phyloP scores from a whole-genome alignment of 1,140 invertebrate species.

The Dryas iulia region DNA sequence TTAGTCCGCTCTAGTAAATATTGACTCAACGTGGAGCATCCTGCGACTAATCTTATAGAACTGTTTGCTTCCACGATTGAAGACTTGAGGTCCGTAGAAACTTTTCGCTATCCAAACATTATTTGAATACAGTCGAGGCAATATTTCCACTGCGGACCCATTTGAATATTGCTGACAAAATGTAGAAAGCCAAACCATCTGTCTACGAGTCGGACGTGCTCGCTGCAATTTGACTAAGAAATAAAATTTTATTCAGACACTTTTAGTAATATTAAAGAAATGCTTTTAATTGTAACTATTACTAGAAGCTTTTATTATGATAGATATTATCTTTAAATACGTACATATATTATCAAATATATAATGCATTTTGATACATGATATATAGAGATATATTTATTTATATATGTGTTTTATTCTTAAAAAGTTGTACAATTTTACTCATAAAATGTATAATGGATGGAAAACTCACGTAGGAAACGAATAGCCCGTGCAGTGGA shows the following conservation, averaged over 20 bases:
- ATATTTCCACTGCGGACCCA: slow-evolving; percentile 19
- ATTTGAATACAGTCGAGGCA: slow-evolving; percentile 23
- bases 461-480: slow-evolving; percentile 17
- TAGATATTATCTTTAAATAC: not conserved
- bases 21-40: slow-evolving; percentile 30
- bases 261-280: not conserved
- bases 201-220: not conserved
- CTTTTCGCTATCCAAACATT: slow-evolving; percentile 30
- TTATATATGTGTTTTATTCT: not conserved
- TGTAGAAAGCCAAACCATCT: slow-evolving; percentile 2
- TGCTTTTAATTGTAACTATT: no score
- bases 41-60: slow-evolving; percentile 33
- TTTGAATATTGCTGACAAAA: slow-evolving; percentile 35
- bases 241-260: not conserved
- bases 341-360: not conserved
- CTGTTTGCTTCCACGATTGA: slow-evolving; percentile 34
- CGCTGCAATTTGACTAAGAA: not conserved
- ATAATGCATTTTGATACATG: not conserved
- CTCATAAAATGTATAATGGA: not conserved
- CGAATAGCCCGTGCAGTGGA: slow-evolving; percentile 11
- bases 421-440: not conserved
- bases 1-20: slow-evolving; percentile 28
- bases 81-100: slow-evolving; percentile 35
- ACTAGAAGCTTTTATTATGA: no score
- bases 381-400: not conserved